Evolutionary conservation across 2,888 invertebrate genomes (phyloP).

Genomic region (Ypsolopha sequella): DNA sequence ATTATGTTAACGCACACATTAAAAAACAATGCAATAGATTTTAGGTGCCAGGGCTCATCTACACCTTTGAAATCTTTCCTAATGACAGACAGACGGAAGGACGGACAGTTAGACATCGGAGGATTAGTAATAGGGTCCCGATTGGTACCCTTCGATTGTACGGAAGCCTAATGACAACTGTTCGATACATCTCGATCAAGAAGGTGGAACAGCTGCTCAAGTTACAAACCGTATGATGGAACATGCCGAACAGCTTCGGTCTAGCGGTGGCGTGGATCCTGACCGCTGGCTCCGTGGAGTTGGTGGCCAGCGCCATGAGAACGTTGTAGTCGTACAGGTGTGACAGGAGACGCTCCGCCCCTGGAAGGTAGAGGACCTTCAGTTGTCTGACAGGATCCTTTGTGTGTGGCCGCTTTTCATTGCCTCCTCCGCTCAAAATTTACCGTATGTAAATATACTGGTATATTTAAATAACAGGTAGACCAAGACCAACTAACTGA

Average conservation of each 20-base stretch:
- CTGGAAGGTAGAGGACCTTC: constrained; percentile 41
- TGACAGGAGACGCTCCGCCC: constrained; percentile 79
- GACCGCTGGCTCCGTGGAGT: constrained; percentile 76
- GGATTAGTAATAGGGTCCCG: too few relatives aligned
- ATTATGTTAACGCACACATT: too few relatives aligned
- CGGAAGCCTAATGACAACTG: too few relatives aligned
- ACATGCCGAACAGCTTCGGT: constrained; percentile 73
- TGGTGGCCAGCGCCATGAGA: constrained; percentile 90
- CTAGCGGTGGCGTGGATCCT: constrained; percentile 73
- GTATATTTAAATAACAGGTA: background rate
- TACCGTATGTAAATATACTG: background rate
- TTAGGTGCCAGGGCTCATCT: too few relatives aligned
- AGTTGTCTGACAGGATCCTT: too few relatives aligned
- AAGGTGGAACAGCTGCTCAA: background rate
- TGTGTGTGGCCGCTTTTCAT: background rate
- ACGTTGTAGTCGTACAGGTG: constrained; percentile 79
- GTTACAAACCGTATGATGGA: constrained; percentile 78
- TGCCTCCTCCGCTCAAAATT: background rate
- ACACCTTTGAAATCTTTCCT: too few relatives aligned
- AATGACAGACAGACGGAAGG: too few relatives aligned
- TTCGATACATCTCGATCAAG: too few relatives aligned
- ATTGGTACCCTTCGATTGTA: too few relatives aligned
- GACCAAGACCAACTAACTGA: background rate
- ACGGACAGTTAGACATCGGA: too few relatives aligned
- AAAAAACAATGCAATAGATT: too few relatives aligned